Evolutionary conservation across 2,888 invertebrate species (phyloP).

Genomic region (Chalcosyrphus nemorum): DNA sequence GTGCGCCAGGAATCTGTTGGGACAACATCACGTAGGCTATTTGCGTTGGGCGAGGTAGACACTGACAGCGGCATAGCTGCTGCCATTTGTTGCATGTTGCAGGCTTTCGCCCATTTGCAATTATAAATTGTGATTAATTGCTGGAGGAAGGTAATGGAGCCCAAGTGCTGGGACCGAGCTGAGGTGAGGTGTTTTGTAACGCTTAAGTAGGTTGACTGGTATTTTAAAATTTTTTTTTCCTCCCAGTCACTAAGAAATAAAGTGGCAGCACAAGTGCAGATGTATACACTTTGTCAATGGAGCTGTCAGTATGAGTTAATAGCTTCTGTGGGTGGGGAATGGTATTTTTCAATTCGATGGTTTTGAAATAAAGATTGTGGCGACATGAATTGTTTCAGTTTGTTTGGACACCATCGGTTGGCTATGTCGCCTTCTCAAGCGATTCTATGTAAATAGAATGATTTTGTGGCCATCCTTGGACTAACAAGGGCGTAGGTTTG

Average conservation of each 20-base stretch:
- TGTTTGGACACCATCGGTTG: not conserved
- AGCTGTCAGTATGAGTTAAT: slow-evolving; percentile 2
- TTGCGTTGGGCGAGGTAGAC: slow-evolving; percentile 55
- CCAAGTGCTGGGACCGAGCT: slow-evolving; percentile 42
- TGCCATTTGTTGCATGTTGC: slow-evolving; percentile 65
- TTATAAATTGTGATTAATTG: slow-evolving; percentile 71
- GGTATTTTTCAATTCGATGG: not conserved
- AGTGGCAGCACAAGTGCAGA: slow-evolving; percentile 8
- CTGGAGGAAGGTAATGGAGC: slow-evolving; percentile 61
- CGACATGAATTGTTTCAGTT: not conserved
- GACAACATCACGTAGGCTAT: slow-evolving; percentile 69
- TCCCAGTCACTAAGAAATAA: not conserved
- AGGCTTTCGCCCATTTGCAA: slow-evolving; percentile 61
- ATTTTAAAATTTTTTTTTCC: slow-evolving; percentile 11
- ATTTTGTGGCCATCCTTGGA: too few relatives aligned
- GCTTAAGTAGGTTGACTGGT: slow-evolving; percentile 32
- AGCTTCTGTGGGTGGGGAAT: slow-evolving; percentile 10
- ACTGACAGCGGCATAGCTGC: slow-evolving; percentile 32
- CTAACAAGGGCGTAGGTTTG: too few relatives aligned
- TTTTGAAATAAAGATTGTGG: not conserved
- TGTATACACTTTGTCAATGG: slow-evolving; percentile 16
- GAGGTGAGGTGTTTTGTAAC: slow-evolving; percentile 30
- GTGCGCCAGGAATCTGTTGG: slow-evolving; percentile 57
- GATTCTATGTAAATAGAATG: not conserved
- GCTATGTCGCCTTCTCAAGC: too few relatives aligned